Base-by-base conservation (phyloP, 2,797 vertebrate species). In the Lophius americanus region DNA sequence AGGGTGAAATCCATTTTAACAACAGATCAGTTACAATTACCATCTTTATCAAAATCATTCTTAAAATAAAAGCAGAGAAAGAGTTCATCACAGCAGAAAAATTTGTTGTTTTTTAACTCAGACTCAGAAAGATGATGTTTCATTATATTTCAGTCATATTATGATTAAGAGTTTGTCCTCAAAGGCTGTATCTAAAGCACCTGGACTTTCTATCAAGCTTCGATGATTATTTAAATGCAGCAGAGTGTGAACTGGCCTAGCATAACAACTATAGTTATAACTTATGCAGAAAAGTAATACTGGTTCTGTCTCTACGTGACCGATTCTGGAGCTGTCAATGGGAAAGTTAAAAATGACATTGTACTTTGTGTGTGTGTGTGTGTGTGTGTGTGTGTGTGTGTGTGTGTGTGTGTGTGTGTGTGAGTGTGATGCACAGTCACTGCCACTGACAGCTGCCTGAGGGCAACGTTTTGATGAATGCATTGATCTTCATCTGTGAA, bases 401-500 rank as follows among this genome's bases (percentile, higher is more conserved):
- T 52, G 38, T 46, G 44, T 73, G 59, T 68, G 71, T 42, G 51
- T 46, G 58, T 75, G 51, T 9, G 11, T 32, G 46, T 2, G 10
- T 69, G 61, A 59, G 59, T 69, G 54, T 78, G 71, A 72, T 70
- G 65, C 76, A 68, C 70, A 77, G 77, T 47, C 32, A 47, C 60
- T 46, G 60, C 47, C 51, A 38, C 32, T 65, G 81, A 85, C 85
- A 82, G 74, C 69, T 58, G 85, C 87, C 81, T 51, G 13, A 50
- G 77, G 85, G 64, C 48, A 46, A 8, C 51, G 78, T 60, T 32
- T 48, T 64, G 52, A 85, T 56, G 71, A 75, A 55, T 73, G 59
- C 64, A 85, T 78, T 81, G 78, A 89, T 90, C 75, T 68, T 35
- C 42, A 64, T 63, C 54, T 74, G 41, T 55, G 52, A 55, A 75